phyloP scores from a whole-genome alignment of 2,888 invertebrate genomes.

The Lissocephala sabroskyi region DNA sequence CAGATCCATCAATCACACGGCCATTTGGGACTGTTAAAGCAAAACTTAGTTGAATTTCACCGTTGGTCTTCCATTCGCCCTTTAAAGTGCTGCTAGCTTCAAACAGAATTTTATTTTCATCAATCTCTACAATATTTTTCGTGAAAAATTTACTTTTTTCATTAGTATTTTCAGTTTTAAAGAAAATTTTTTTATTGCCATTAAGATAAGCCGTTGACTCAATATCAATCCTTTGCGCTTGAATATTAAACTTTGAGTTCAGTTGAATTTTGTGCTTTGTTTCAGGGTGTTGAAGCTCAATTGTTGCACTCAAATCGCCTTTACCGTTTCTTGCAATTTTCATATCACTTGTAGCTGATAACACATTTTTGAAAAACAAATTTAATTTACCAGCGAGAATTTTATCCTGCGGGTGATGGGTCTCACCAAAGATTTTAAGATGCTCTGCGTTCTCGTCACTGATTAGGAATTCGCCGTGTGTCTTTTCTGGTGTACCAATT shows the following conservation, averaged over 20 bases:
- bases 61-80: slow-evolving; percentile 58
- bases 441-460: slow-evolving; percentile 60
- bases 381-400: slow-evolving; percentile 73
- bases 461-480: slow-evolving; percentile 70
- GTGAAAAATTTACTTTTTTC: slow-evolving; percentile 75
- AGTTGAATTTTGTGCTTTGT: slow-evolving; percentile 78
- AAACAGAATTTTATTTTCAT: slow-evolving; percentile 73
- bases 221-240: slow-evolving; percentile 77
- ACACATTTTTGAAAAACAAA: slow-evolving; percentile 76
- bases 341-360: slow-evolving; percentile 78
- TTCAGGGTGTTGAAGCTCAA: slow-evolving; percentile 73
- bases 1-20: slow-evolving; percentile 67
- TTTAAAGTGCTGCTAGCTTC: slow-evolving; percentile 53
- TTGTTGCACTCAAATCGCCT: slow-evolving; percentile 74
- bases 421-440: slow-evolving; percentile 49
- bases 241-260: slow-evolving; percentile 77
- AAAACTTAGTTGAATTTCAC: slow-evolving; percentile 57
- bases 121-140: slow-evolving; percentile 75
- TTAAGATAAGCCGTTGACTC: slow-evolving; percentile 79
- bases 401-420: slow-evolving; percentile 66
- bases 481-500: slow-evolving; percentile 66
- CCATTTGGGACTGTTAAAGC: slow-evolving; percentile 46
- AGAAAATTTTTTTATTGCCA: slow-evolving; percentile 78
- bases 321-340: slow-evolving; percentile 77
- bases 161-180: slow-evolving; percentile 77